phyloP scores from a whole-genome alignment of 2,113 vertebrate species.

The Loxodonta africana region DNA sequence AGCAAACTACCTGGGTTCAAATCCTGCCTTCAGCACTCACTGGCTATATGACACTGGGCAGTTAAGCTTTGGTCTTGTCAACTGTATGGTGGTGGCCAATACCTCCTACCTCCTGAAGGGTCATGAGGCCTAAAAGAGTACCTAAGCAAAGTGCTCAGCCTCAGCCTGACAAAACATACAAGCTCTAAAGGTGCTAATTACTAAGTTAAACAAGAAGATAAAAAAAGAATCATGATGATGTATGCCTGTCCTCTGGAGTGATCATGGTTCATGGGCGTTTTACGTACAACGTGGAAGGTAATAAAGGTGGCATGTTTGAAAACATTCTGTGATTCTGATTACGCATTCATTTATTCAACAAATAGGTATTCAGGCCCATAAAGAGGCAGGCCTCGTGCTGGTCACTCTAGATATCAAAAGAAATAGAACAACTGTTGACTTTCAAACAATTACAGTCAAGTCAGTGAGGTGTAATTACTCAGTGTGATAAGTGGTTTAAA shows the following conservation, averaged over 20 bases:
- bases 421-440: neutral
- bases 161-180: slow-evolving; percentile 17
- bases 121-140: neutral
- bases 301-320: slow-evolving; percentile 48
- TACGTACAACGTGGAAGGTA: neutral
- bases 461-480: neutral
- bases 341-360: neutral
- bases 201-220: slow-evolving; percentile 52
- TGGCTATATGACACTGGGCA: neutral
- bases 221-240: slow-evolving; percentile 58
- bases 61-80: slow-evolving; percentile 12
- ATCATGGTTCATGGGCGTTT: slow-evolving; percentile 8
- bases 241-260: slow-evolving; percentile 51
- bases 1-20: neutral
- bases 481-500: neutral
- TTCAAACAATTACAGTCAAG: neutral
- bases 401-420: neutral
- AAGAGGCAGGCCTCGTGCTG: neutral
- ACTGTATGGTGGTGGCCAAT: neutral
- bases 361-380: neutral
- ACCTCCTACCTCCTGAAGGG: neutral
- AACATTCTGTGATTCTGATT: slow-evolving; percentile 53
- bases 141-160: slow-evolving; percentile 24
- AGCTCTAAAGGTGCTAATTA: slow-evolving; percentile 43
- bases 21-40: neutral